These are phyloP conservation scores for Tuberolachnus salignus DNA, from an alignment of 2,888 invertebrate genomes.

Conservation along the genomic window DNA sequence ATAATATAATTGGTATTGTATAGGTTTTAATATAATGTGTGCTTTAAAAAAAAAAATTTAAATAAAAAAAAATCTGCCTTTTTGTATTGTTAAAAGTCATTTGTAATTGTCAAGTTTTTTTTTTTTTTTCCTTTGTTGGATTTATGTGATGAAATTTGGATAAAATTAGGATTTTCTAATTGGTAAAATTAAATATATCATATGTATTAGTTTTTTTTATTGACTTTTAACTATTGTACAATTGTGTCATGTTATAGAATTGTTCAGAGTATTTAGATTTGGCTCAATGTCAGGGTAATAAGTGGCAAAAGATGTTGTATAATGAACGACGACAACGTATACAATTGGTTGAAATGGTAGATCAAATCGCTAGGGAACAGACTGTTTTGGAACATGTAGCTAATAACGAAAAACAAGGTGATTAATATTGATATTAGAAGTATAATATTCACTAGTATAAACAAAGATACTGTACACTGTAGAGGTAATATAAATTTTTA, in stretches of 20 bases:
- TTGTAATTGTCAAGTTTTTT: no score
- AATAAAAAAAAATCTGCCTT: no score
- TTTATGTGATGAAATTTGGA: no score
- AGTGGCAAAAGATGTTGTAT: constrained; percentile 90
- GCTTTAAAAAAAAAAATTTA: no score
- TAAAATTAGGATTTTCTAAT: no score
- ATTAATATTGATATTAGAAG: neutral
- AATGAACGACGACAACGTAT: constrained; percentile 94
- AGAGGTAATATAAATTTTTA: neutral
- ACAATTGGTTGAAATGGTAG: constrained; percentile 93
- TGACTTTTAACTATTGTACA: neutral
- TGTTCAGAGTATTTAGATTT: constrained; percentile 90
- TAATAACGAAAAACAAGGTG: constrained; percentile 59
- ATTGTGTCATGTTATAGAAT: constrained; percentile 67
- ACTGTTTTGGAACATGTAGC: constrained; percentile 94
- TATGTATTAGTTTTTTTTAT: no score
- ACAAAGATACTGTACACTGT: neutral
- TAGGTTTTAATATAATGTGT: no score
- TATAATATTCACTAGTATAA: neutral
- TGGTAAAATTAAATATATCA: no score
- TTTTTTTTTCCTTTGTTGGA: no score
- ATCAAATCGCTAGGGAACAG: constrained; percentile 96
- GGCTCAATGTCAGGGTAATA: constrained; percentile 86
- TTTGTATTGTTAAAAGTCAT: no score
- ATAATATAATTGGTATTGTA: no score